Percentiles rank a stretch among this genome's conserved stretches.
These are phyloP conservation scores for Sternarchorhynchus goeldii DNA, from an alignment of 2,797 vertebrate genomes.

Conservation along the genomic window DNA sequence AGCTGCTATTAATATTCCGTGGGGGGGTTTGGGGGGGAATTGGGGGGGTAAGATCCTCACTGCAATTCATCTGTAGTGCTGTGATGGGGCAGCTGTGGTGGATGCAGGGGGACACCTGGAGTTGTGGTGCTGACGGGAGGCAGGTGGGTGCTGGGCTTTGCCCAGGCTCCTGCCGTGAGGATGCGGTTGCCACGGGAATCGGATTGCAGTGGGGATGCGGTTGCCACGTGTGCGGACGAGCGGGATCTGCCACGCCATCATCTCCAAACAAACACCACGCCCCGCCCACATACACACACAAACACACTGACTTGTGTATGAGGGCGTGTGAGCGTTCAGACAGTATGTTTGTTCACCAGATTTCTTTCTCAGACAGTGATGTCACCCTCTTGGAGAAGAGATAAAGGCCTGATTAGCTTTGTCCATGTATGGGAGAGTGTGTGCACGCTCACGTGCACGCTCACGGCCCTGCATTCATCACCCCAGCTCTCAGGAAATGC, in stretches of 20 bases:
- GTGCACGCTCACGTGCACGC: not conserved
- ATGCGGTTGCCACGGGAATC: no score
- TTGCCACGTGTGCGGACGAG: no score
- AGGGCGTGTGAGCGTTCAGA: constrained; percentile 44
- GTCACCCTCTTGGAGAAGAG: constrained; percentile 52
- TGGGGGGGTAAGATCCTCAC: not conserved
- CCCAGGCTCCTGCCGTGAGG: not conserved
- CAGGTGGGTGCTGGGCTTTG: no score
- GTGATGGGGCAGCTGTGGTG: no score
- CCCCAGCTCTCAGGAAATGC: not conserved
- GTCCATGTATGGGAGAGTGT: constrained; percentile 11
- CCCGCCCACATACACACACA: constrained; percentile 21
- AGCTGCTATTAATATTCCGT: constrained; percentile 54
- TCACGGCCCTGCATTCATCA: not conserved
- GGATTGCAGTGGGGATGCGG: no score
- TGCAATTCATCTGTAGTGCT: no score
- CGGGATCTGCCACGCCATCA: constrained; percentile 40
- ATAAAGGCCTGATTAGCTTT: constrained; percentile 54
- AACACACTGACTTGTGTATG: constrained; percentile 33
- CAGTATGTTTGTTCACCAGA: constrained; percentile 53
- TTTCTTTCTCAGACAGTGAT: constrained; percentile 57
- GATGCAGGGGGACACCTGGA: no score
- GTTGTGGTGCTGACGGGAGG: no score
- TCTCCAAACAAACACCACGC: constrained; percentile 48
- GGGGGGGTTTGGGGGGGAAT: not conserved